A percentile compares a stretch with the other conserved stretches of the same genome.
These are phyloP conservation scores for Sarcophaga rosellei DNA, from an alignment of 2,888 invertebrate species.

Conservation along the genomic window DNA sequence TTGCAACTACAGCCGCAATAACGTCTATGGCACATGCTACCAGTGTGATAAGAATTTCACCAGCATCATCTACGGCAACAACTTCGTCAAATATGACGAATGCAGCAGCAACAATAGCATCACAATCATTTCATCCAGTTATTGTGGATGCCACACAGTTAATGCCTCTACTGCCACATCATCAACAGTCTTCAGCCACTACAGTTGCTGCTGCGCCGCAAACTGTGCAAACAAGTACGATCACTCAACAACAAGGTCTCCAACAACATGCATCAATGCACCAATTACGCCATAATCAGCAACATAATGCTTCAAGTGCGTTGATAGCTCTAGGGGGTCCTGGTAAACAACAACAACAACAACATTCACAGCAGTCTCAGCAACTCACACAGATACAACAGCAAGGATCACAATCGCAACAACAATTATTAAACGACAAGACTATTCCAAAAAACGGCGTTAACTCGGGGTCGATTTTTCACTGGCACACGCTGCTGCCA, in stretches of 20 bases:
- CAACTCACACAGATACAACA: conserved; percentile 84
- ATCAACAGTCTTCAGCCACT: conserved; percentile 75
- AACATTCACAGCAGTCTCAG: conserved; percentile 76
- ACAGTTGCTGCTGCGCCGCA: conserved; percentile 57
- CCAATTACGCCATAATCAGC: conserved; percentile 58
- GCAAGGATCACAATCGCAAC: conserved; percentile 73
- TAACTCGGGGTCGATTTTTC: conserved; percentile 80
- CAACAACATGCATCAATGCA: conserved; percentile 48
- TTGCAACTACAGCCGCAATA: conserved; percentile 70
- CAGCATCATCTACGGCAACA: conserved; percentile 82
- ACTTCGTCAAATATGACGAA: conserved; percentile 66
- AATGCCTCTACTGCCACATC: conserved; percentile 86
- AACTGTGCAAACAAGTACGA: conserved; percentile 48
- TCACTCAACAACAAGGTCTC: conserved; percentile 38
- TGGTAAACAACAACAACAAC: conserved; percentile 45
- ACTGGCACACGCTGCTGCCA: conserved; percentile 81
- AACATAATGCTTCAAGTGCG: conserved; percentile 37
- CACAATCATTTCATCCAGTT: conserved; percentile 84
- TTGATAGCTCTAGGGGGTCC: conserved; percentile 45
- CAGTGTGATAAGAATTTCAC: conserved; percentile 92
- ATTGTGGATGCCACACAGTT: conserved; percentile 92
- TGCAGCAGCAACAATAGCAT: conserved; percentile 38
- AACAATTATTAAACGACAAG: conserved; percentile 78
- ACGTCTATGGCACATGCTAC: conserved; percentile 84
- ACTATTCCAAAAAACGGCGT: conserved; percentile 82